These are phyloP conservation scores for Hylyphantes graminicola DNA, from an alignment of 1,140 invertebrate genomes.

Conservation along the genomic window DNA sequence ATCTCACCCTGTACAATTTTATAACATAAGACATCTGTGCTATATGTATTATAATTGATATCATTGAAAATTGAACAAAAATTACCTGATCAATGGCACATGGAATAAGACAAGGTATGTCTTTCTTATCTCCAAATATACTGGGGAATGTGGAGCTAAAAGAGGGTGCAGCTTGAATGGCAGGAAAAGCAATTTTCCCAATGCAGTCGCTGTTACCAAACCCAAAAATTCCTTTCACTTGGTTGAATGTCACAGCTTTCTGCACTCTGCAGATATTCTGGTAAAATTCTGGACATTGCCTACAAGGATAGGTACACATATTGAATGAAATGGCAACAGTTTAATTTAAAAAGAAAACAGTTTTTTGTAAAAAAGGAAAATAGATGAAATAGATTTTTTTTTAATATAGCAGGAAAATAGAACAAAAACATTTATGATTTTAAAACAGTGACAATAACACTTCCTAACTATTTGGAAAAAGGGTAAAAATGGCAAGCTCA, in stretches of 20 bases:
- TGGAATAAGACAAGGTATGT: conserved; percentile 93
- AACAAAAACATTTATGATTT: no score
- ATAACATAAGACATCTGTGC: no score
- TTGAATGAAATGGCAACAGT: not conserved
- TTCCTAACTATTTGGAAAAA: no score
- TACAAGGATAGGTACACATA: conserved; percentile 66
- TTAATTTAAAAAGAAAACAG: no score
- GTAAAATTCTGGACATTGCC: conserved; percentile 88
- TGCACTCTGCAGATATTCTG: conserved; percentile 86
- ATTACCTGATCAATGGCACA: conserved; percentile 97
- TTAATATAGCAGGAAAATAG: no score
- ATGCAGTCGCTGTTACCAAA: conserved; percentile 95
- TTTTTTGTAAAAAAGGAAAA: no score
- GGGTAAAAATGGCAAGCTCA: no score
- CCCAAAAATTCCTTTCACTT: conserved; percentile 93
- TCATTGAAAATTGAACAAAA: no score
- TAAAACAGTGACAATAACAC: no score
- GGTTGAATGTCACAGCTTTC: conserved; percentile 92
- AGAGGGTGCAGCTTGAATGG: conserved; percentile 95
- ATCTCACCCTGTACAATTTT: no score
- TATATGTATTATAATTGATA: no score
- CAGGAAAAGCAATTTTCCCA: conserved; percentile 97
- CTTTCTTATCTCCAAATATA: conserved; percentile 84
- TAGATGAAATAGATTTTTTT: no score
- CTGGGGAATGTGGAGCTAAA: conserved; percentile 95